Evolutionary conservation across 2,797 vertebrate species (phyloP).

Genomic region (Chromobotia macracanthus): DNA sequence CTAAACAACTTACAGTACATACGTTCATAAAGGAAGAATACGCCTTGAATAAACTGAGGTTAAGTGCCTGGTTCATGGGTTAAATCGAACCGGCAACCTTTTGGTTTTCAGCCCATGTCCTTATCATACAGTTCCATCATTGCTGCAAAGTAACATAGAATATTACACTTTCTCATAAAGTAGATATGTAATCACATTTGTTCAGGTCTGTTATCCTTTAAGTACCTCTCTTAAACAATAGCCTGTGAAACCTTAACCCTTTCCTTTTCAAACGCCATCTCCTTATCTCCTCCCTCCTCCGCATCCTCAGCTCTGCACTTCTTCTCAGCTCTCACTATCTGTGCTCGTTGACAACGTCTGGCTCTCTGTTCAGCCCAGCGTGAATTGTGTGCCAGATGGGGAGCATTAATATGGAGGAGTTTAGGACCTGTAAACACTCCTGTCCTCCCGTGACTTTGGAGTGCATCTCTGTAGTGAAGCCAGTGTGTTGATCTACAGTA

Average conservation of each 20-base stretch:
- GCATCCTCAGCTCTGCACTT: background rate
- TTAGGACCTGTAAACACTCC: background rate
- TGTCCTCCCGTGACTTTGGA: background rate
- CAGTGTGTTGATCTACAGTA: background rate
- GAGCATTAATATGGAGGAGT: conserved; percentile 4
- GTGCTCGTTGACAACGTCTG: conserved; percentile 25
- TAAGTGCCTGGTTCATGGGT: too few species aligned
- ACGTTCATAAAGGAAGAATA: too few species aligned
- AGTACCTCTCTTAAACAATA: too few species aligned
- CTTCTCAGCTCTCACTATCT: background rate
- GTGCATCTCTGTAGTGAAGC: background rate
- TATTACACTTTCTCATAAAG: too few species aligned
- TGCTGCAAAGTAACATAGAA: too few species aligned
- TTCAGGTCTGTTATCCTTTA: background rate
- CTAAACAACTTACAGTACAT: too few species aligned
- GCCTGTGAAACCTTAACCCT: background rate
- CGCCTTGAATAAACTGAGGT: too few species aligned
- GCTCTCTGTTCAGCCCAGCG: background rate
- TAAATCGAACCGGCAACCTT: too few species aligned
- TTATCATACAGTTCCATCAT: too few species aligned
- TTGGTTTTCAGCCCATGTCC: too few species aligned
- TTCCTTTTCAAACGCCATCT: conserved; percentile 9
- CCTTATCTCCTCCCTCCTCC: background rate
- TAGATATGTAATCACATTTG: too few species aligned
- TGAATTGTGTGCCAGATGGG: conserved; percentile 1